Evolutionary conservation across 2,797 vertebrate genomes (phyloP).

Genomic region (Masticophis lateralis): DNA sequence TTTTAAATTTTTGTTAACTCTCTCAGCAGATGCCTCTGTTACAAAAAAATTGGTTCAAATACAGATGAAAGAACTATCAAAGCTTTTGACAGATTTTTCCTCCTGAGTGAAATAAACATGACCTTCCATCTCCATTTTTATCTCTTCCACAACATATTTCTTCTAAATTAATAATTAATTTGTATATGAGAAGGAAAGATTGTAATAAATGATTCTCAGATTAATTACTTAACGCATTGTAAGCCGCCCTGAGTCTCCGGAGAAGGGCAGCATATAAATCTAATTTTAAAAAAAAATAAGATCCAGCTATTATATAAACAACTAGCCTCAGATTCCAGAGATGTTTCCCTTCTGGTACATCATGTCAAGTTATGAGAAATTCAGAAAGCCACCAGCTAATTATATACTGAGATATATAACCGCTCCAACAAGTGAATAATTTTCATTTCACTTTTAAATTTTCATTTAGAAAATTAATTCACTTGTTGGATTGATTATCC

Average conservation of each 20-base stretch:
- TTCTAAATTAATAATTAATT: background rate
- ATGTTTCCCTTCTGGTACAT: background rate
- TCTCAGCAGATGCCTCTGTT: background rate
- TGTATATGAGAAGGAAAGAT: background rate
- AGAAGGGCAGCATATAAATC: too few species aligned
- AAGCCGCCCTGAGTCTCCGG: too few species aligned
- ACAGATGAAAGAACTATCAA: background rate
- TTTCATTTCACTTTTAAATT: background rate
- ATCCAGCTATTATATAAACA: background rate
- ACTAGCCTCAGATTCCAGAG: background rate
- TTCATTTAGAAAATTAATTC: background rate
- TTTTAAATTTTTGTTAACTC: background rate
- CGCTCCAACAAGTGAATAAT: background rate
- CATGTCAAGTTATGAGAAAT: background rate
- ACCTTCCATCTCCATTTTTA: background rate
- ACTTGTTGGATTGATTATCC: background rate
- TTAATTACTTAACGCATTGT: background rate
- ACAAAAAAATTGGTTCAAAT: background rate
- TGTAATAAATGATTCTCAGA: background rate
- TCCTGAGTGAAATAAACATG: background rate
- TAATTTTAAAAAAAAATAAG: background rate
- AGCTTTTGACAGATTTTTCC: background rate
- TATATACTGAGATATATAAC: background rate
- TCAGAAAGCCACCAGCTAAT: background rate
- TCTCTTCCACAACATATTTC: background rate